Conservation (phyloP, 2,888 invertebrate genomes). For the Melanophora roralis region DNA sequence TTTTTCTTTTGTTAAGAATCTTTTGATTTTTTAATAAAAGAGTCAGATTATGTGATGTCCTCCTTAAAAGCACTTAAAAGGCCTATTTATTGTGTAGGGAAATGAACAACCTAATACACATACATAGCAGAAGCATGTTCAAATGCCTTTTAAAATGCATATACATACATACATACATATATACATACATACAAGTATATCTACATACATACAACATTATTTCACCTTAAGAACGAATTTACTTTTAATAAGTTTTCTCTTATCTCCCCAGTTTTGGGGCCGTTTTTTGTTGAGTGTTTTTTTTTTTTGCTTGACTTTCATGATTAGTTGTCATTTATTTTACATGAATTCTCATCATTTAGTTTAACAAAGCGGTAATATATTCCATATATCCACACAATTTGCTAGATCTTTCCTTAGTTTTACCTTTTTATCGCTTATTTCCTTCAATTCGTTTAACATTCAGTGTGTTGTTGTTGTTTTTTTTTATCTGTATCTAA, state of each 20-base stretch:
- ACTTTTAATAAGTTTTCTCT: too few species aligned
- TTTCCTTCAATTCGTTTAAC: constrained; percentile 17
- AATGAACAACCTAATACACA: too few species aligned
- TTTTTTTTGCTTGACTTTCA: constrained; percentile 21
- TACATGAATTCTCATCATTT: constrained; percentile 53
- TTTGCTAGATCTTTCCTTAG: constrained; percentile 33
- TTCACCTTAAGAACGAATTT: constrained; percentile 2
- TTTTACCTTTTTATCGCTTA: constrained; percentile 44
- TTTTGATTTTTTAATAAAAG: too few species aligned
- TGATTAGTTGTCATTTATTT: constrained; percentile 54
- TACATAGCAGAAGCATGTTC: too few species aligned
- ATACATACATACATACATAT: too few species aligned
- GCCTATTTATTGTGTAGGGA: too few species aligned
- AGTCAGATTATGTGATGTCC: too few species aligned
- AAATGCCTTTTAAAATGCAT: too few species aligned
- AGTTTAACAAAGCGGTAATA: constrained; percentile 56
- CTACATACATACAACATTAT: too few species aligned
- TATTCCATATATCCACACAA: constrained; percentile 46
- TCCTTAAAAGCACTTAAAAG: too few species aligned
- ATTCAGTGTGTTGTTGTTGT: background rate
- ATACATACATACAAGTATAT: too few species aligned
- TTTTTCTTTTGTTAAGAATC: too few species aligned
- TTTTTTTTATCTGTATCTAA: background rate
- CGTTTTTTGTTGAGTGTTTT: background rate
- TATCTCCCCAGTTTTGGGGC: background rate